Evolutionary conservation across 1,140 invertebrate genomes (phyloP).

Genomic region (Drosophila jambulina): DNA sequence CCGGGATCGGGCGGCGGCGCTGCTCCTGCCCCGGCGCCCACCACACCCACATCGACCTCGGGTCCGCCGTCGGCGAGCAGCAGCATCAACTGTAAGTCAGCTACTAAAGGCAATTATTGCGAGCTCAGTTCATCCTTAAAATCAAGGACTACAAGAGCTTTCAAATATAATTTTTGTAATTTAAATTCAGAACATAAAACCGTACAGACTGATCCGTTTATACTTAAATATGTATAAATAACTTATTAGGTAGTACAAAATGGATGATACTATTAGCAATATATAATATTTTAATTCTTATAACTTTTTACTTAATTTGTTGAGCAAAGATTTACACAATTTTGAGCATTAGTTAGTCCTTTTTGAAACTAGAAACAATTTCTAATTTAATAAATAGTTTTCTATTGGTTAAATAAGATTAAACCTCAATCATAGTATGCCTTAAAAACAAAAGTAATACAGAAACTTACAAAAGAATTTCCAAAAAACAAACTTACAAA

Average conservation of each 20-base stretch:
- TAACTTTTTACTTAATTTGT: not conserved
- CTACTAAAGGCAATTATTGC: not conserved
- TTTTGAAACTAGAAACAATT: no score
- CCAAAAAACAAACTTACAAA: no score
- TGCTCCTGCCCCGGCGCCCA: constrained; percentile 86
- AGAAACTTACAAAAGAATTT: no score
- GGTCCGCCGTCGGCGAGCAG: constrained; percentile 89
- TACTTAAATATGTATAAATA: not conserved
- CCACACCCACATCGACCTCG: constrained; percentile 87
- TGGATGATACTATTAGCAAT: not conserved
- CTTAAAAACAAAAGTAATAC: no score
- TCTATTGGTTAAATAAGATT: no score
- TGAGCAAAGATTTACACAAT: not conserved
- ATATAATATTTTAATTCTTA: not conserved
- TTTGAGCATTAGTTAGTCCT: no score
- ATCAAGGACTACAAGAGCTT: not conserved
- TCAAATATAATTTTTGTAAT: not conserved
- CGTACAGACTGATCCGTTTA: not conserved
- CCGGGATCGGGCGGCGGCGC: constrained; percentile 23
- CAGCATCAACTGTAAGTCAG: constrained; percentile 88
- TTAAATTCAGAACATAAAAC: not conserved
- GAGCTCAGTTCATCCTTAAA: not conserved
- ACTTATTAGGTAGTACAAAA: no score
- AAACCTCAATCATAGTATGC: no score
- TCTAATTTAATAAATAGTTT: no score